Base-by-base conservation (phyloP, 2,113 vertebrate genomes). In the Rhizomys pruinosus region DNA sequence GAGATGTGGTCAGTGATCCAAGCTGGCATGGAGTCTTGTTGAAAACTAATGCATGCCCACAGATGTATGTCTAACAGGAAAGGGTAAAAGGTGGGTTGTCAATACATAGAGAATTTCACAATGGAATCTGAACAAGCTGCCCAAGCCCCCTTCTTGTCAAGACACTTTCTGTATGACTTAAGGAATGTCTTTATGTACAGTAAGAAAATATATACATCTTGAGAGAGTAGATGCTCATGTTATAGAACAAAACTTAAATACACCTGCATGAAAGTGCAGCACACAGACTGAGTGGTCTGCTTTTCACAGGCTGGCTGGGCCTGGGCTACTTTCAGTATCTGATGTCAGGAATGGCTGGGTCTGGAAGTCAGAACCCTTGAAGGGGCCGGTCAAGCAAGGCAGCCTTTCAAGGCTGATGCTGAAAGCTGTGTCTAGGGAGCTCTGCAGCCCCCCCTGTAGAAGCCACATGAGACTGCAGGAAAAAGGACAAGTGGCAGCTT, bases 201-300 rank as follows among this genome's bases (percentile, higher is more conserved):
- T 97, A 97, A 97, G 96, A 98, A 98, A 98, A 98, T 97, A 97
- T 95, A 93, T 95, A 98, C 97, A 97, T 95, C 97, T 94, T 89
- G 74, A 87, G 79, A 89, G 89, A 96, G 96, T 94, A 93, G 86
- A 95, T 80, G 82, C 94, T 93, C 90, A 64, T 42, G 72, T 86
- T 92, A 68, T 27, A 89, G 96, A 96, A 94, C 20, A 69, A 96
- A 39, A 95, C 68, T 82, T n/a, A 88, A 47, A 92, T 77, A 73
- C 89, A 85, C 59, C 81, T 86, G 93, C 16, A 57, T 93, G 90
- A 95, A 95, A 90, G 42, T 87, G 95, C 89, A 92, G 74, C 94
- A 97, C 95, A 84, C 79, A 89, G 94, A 88, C 81, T 73, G 92
- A 90, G 97, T 91, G 95, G 96, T 96, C 96, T 73, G 66, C 66